Conservation (phyloP, 2,113 vertebrate genomes). For the Platichthys stellatus region DNA sequence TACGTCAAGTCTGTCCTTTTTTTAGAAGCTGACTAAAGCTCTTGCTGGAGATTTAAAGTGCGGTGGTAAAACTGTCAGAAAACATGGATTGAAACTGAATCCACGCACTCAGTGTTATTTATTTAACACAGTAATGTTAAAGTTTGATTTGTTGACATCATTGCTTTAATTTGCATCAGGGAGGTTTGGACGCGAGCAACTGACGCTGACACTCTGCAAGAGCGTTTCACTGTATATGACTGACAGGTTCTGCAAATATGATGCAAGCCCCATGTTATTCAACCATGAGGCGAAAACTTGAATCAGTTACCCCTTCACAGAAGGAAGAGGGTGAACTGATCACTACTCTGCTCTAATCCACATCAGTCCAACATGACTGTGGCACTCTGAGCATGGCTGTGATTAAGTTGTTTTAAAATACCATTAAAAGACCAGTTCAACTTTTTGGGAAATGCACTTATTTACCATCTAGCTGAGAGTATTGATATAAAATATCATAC, state of each 20-base stretch:
- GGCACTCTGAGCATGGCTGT: too few species aligned
- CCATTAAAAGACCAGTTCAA: too few species aligned
- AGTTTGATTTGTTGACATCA: constrained; percentile 44
- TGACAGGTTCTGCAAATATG: background rate
- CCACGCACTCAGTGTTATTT: background rate
- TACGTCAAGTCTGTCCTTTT: constrained; percentile 58
- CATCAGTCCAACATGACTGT: too few species aligned
- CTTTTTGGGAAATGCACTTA: too few species aligned
- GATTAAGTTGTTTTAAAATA: too few species aligned
- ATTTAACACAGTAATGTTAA: constrained; percentile 20
- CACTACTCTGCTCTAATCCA: background rate
- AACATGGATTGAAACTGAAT: constrained; percentile 38
- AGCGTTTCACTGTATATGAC: background rate
- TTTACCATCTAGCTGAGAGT: too few species aligned
- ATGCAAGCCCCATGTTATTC: background rate
- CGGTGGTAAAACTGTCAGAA: constrained; percentile 30
- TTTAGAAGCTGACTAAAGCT: constrained; percentile 53
- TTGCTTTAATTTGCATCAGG: constrained; percentile 38
- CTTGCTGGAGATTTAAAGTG: constrained; percentile 49
- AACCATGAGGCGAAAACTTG: background rate
- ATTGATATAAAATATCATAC: too few species aligned
- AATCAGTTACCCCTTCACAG: background rate
- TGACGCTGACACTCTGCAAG: background rate
- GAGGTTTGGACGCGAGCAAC: constrained; percentile 1
- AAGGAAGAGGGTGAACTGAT: background rate